A percentile compares a stretch with the other conserved stretches of the same genome.
Evolutionary conservation across 2,888 invertebrate genomes (phyloP).

Genomic region (Oasisia sp.): DNA sequence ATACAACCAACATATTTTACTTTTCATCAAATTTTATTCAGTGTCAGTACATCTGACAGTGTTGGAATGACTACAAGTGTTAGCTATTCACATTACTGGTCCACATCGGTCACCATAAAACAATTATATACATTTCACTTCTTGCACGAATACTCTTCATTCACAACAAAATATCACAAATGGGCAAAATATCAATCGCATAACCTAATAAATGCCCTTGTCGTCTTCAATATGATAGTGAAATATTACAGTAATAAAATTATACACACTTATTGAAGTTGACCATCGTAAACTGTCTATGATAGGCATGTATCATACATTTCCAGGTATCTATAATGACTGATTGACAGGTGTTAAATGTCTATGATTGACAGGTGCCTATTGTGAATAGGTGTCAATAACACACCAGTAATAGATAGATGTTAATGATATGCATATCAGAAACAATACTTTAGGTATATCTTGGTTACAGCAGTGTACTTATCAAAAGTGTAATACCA

Average conservation of each 20-base stretch:
- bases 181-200: neutral
- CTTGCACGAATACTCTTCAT: neutral
- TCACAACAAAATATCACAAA: slow-evolving; percentile 6
- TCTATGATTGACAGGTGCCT: no score
- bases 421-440: no score
- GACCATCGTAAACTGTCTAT: neutral
- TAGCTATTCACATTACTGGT: neutral
- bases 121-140: neutral
- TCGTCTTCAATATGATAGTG: neutral
- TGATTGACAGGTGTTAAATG: no score
- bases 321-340: no score
- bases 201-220: neutral
- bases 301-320: neutral
- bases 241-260: neutral
- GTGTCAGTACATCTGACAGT: neutral
- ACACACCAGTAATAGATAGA: no score
- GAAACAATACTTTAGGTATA: no score
- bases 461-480: no score
- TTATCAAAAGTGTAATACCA: no score
- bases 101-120: neutral
- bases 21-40: neutral
- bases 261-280: neutral
- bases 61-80: neutral
- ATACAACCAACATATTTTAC: neutral
- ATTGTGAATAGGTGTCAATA: no score